phyloP scores from a whole-genome alignment of 1,140 invertebrate species.

The Sycophaga agraensis region DNA sequence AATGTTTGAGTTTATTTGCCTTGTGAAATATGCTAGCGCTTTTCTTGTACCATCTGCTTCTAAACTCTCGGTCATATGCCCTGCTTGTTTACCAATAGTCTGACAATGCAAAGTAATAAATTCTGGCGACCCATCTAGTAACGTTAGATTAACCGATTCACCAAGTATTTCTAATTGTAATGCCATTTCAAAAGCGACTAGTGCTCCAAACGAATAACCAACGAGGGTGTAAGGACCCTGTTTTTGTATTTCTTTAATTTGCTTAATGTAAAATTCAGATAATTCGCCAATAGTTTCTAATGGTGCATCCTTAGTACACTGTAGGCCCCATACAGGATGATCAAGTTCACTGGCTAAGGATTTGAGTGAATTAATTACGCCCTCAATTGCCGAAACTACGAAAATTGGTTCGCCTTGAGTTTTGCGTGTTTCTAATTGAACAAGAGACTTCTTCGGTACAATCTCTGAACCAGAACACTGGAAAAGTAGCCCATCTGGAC shows the following conservation, averaged over 20 bases:
- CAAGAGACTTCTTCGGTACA: constrained; percentile 67
- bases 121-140: constrained; percentile 90
- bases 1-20: constrained; percentile 73
- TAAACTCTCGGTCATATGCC: constrained; percentile 37
- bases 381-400: constrained; percentile 91
- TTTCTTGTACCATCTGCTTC: constrained; percentile 39
- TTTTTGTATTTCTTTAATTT: constrained; percentile 76
- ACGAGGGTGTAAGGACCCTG: constrained; percentile 82
- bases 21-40: constrained; percentile 78
- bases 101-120: constrained; percentile 80
- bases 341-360: constrained; percentile 70
- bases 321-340: constrained; percentile 84
- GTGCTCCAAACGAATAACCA: constrained; percentile 93
- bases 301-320: constrained; percentile 79
- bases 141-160: constrained; percentile 67
- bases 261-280: constrained; percentile 77
- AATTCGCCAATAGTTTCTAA: constrained; percentile 71
- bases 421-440: constrained; percentile 63
- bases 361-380: constrained; percentile 71
- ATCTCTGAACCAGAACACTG: constrained; percentile 50
- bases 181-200: constrained; percentile 92
- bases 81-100: constrained; percentile 63
- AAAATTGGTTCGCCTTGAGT: constrained; percentile 64
- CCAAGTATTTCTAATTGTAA: constrained; percentile 73
- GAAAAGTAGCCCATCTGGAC: constrained; percentile 37